phyloP scores from a whole-genome alignment of 2,888 invertebrate genomes.

The Hermaeophaga mercurialis region DNA sequence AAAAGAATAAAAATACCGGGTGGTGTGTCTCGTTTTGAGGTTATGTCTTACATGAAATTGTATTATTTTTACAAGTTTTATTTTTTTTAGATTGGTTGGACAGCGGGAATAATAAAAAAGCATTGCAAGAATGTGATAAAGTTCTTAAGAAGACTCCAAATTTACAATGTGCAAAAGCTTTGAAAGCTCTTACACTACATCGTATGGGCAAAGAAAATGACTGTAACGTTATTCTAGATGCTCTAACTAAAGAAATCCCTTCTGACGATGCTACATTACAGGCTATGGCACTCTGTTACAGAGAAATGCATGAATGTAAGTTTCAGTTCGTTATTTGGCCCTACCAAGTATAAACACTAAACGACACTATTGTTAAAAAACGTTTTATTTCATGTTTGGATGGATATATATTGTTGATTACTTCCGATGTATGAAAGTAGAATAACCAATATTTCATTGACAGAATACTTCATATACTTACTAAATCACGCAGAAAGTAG shows the following conservation, averaged over 20 bases:
- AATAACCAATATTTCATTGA: no score
- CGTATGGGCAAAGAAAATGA: slow-evolving; percentile 86
- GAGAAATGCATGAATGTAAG: slow-evolving; percentile 91
- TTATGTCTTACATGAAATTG: slow-evolving; percentile 28
- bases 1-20: not conserved
- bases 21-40: slow-evolving; percentile 29
- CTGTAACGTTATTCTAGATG: slow-evolving; percentile 74
- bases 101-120: slow-evolving; percentile 94
- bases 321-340: no score
- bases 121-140: slow-evolving; percentile 95
- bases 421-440: no score
- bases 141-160: slow-evolving; percentile 91
- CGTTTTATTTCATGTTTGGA: no score
- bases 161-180: slow-evolving; percentile 86
- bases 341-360: no score
- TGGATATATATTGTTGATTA: no score
- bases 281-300: slow-evolving; percentile 93
- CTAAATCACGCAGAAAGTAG: no score
- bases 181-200: slow-evolving; percentile 90
- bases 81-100: slow-evolving; percentile 86
- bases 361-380: no score
- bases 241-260: slow-evolving; percentile 78
- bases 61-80: slow-evolving; percentile 31
- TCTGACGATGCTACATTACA: slow-evolving; percentile 93
- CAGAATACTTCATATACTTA: no score